phyloP scores from a whole-genome alignment of 2,888 invertebrate species.

The Drosophila siamana region DNA sequence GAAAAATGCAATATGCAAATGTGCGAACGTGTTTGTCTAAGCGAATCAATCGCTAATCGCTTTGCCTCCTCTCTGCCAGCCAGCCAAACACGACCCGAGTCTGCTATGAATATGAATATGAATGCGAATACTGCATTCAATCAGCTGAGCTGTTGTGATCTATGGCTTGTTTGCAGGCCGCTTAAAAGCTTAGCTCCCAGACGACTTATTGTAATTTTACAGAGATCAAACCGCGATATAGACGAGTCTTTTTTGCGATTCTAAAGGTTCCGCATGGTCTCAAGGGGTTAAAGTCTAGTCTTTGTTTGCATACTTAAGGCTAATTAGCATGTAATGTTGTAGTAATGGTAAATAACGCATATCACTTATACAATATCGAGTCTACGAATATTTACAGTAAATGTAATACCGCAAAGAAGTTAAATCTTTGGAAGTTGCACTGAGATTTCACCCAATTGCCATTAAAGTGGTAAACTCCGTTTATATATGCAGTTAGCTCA shows the following conservation, averaged over 20 bases:
- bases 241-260: neutral
- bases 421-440: too few relatives aligned
- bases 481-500: neutral
- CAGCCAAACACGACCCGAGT: too few relatives aligned
- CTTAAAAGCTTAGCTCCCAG: neutral
- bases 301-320: too few relatives aligned
- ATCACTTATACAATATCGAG: too few relatives aligned
- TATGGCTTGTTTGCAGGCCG: constrained; percentile 1
- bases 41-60: constrained; percentile 51
- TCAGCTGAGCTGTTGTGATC: constrained; percentile 18
- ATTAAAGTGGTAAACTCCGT: neutral
- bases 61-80: too few relatives aligned
- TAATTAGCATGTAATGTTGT: too few relatives aligned
- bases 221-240: neutral
- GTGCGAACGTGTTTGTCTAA: constrained; percentile 57
- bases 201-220: neutral
- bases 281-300: neutral
- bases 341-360: too few relatives aligned
- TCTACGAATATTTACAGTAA: too few relatives aligned
- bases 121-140: constrained; percentile 6
- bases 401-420: too few relatives aligned
- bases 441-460: neutral
- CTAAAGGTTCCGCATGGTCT: neutral
- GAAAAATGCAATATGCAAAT: constrained; percentile 40
- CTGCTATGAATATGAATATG: constrained; percentile 3